Evolutionary conservation across 2,888 invertebrate species (phyloP), one percentile per base, ranked within the genome.

Genomic region (Chaitophorus viminalis): DNA sequence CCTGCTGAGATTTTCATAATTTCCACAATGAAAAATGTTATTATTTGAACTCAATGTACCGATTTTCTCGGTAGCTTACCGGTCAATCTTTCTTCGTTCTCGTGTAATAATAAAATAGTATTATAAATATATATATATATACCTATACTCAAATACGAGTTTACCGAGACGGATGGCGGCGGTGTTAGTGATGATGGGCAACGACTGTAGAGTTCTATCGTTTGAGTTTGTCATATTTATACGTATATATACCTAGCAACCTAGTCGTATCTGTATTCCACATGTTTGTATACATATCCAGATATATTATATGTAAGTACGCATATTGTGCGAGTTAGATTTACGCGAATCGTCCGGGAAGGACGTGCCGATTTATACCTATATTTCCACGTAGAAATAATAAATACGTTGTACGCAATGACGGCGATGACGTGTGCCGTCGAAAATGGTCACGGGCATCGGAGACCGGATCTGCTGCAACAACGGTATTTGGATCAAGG

Each of bases 401-500:
- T 68, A 33, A 8, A 52, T 31, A 70, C 52, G 39, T 68, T n/a
- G 70, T 39, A 1, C 33, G 29, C 17, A 39, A n/a, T 52, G 65
- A 72, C 39, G 60, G 46, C 68, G 52, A 85, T 31, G 85, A 78
- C 78, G 39, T 72, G 78, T 72, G 77, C 78, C 25, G 72, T 36
- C 72, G 39, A 77, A 75, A 78, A 86, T 86, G 86, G 86, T 86
- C 78, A 86, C 54, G 54, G 72, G 54, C 72, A 39, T 25, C 54
- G 72, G 29, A 54, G 65, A 78, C 86, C 78, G 78, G 78, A 78
- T 79, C 36, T n/a, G 86, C 11, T 46, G 46, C 46, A 46, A 46
- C 78, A 86, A 86, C 86, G 86, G 86, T 86, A 86, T 86, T 86
- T 79, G 86, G 86, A 86, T 86, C 86, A 86, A 86, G 86, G 86